Percentiles rank a stretch among this genome's conserved stretches.
These are phyloP conservation scores for Hyperopisus bebe DNA, from an alignment of 2,113 vertebrate genomes.

Conservation along the genomic window DNA sequence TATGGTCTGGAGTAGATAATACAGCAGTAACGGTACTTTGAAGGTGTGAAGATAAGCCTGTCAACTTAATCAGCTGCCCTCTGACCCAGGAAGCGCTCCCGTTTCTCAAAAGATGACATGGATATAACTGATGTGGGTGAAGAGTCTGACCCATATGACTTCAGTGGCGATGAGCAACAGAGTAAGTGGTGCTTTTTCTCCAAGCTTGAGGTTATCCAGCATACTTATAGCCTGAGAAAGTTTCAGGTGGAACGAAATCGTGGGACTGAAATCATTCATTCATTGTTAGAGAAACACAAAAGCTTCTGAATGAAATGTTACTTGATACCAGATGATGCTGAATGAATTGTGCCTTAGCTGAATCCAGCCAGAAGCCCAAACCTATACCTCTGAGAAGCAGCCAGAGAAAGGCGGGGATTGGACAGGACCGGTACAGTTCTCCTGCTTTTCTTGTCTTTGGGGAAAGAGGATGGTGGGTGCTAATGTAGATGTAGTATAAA, in stretches of 20 bases:
- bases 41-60: not conserved
- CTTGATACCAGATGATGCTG: not conserved
- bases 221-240: not conserved
- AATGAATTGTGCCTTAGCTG: conserved; percentile 21
- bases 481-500: not conserved
- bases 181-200: conserved; percentile 20
- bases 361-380: conserved; percentile 35
- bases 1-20: not conserved
- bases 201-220: not conserved
- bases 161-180: conserved; percentile 32
- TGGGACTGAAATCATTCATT: not conserved
- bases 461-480: not conserved
- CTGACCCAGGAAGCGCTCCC: conserved; percentile 34
- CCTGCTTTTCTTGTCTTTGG: not conserved
- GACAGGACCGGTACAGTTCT: conserved; percentile 36
- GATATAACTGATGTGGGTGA: conserved; percentile 31
- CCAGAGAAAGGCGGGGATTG: conserved; percentile 33
- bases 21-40: not conserved
- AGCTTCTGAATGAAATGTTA: not conserved
- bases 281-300: not conserved
- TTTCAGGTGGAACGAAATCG: not conserved
- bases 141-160: conserved; percentile 41
- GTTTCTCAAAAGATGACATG: conserved; percentile 30
- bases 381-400: conserved; percentile 27
- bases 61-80: not conserved